Conservation (phyloP, 92 coral and sea anemone species). For the Porites rus region DNA sequence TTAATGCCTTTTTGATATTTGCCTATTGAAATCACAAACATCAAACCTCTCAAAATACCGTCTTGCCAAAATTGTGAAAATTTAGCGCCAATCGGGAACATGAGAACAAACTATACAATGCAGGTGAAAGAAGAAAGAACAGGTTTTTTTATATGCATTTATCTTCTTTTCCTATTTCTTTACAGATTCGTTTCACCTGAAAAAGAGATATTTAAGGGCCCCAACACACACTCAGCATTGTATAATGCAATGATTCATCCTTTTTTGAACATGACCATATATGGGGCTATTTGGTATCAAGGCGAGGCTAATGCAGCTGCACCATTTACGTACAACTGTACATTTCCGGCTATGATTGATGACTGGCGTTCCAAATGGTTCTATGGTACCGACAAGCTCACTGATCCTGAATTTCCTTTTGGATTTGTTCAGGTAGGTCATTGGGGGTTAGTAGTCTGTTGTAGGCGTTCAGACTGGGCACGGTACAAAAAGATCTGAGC, state of each 20-base stretch:
- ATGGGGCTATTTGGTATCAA: constrained; percentile 98
- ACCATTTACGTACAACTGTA: constrained; percentile 90
- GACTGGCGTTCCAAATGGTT: constrained; percentile 98
- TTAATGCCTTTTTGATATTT: too few species aligned
- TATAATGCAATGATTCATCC: constrained; percentile 98
- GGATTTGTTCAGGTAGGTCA: constrained; percentile 93
- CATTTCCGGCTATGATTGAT: constrained; percentile 98
- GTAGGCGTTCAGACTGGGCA: too few species aligned
- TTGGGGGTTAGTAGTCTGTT: too few species aligned
- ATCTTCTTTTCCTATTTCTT: neutral
- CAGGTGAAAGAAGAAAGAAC: too few species aligned
- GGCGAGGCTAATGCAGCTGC: constrained; percentile 84
- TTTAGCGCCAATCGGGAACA: too few species aligned
- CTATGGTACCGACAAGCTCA: constrained; percentile 72
- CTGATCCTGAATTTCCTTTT: constrained; percentile 84
- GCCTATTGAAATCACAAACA: too few species aligned
- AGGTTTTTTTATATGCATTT: too few species aligned
- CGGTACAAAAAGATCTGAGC: too few species aligned
- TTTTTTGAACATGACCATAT: constrained; percentile 95
- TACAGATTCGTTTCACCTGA: constrained; percentile 29
- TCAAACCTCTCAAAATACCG: too few species aligned
- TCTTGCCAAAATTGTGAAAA: too few species aligned
- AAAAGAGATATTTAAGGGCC: constrained; percentile 26
- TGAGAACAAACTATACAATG: too few species aligned
- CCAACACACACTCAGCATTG: constrained; percentile 66